Evolutionary conservation across 2,888 invertebrate genomes (phyloP), one percentile per base, ranked within the genome.

Genomic region (Pardosa pseudoannulata): DNA sequence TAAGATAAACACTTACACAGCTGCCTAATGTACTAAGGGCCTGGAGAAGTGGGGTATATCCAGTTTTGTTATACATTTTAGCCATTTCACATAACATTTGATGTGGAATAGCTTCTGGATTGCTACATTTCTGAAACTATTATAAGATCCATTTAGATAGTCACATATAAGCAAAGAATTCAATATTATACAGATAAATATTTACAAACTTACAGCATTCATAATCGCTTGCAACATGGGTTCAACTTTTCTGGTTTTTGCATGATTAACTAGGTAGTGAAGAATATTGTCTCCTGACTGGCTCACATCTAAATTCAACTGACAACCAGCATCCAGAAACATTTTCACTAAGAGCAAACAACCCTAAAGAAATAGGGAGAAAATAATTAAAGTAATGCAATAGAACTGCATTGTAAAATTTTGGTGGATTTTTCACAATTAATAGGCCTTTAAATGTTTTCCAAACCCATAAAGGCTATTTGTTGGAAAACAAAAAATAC

Each of bases 231-330:
- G 75, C n/a, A 88, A 41, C 72, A 88, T 85, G 5, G 88, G 82
- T 56, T 80, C 80, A n/a, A 89, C 88, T 62, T 87, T 80, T 31
- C 81, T 89, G 50, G 89, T 88, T 78, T 89, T 90, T 89, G 89
- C 91, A 91, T 91, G 90, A 31, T 90, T 89, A 16, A 92, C 91
- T 90, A 92, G 90, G 41, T 90, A 89, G 89, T 92, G 92, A 5
- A 92, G 89, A 19, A 91, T 89, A 72, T 91, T 92, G 87, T 91
- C 90, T 29, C 91, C 91, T 36, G 90, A 88, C 27, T 90, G 89
- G 82, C 91, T 90, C 32, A 91, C 90, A 86, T 90, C 90, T 3
- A 90, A 89, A 28, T 91, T 90, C 29, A 92, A 90, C 46, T 90
- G 89, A 19, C 91, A 91, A 23, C 91, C 91, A 50, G 90, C 90